These are phyloP conservation scores for Macroglossus sobrinus DNA, from an alignment of 2,113 vertebrate species.

Conservation along the genomic window DNA sequence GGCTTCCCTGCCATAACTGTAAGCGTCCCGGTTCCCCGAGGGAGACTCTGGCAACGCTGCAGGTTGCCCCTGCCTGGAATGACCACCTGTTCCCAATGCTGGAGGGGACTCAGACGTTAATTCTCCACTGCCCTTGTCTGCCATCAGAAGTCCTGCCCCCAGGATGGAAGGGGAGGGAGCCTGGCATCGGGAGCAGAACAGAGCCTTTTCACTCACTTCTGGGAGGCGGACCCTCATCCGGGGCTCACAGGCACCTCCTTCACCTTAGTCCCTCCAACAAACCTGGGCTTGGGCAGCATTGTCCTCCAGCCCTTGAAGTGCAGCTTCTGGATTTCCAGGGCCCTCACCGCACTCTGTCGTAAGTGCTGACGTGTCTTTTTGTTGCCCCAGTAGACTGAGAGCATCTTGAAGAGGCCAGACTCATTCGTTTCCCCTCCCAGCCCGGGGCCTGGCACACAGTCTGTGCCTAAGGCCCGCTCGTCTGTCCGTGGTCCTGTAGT, in stretches of 20 bases:
- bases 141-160: not conserved
- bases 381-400: not conserved
- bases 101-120: not conserved
- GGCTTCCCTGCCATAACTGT: not conserved
- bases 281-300: not conserved
- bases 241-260: not conserved
- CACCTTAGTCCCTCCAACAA: not conserved
- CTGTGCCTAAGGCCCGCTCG: not conserved
- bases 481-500: accelerated
- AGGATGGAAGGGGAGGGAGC: not conserved
- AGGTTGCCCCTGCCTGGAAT: not conserved
- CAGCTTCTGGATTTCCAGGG: not conserved
- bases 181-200: not conserved
- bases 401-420: not conserved
- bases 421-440: not conserved
- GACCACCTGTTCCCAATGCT: not conserved
- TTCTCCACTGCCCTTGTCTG: not conserved
- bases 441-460: not conserved
- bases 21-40: not conserved
- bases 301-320: not conserved
- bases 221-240: not conserved
- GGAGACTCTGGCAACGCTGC: not conserved
- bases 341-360: not conserved
- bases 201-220: not conserved
- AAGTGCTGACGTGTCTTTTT: not conserved